A percentile compares a stretch with the other conserved stretches of the same genome.
phyloP scores from a whole-genome alignment of 2,888 invertebrate species.

The Arrhopalites spinosus region DNA sequence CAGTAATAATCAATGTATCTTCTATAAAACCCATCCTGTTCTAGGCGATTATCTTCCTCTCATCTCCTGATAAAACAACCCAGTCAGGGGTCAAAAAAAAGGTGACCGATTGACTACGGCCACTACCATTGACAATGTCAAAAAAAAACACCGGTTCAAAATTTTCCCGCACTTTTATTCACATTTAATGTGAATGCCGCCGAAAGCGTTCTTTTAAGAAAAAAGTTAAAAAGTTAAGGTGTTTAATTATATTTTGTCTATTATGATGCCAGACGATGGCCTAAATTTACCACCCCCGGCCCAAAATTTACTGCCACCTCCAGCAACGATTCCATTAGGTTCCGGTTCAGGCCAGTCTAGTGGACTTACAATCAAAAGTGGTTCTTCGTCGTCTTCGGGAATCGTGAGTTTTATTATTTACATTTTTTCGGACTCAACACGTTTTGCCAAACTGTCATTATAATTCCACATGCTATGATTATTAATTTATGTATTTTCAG shows the following conservation, averaged over 20 bases:
- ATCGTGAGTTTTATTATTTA: slow-evolving; percentile 35
- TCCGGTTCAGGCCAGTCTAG: slow-evolving; percentile 23
- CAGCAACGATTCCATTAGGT: slow-evolving; percentile 28
- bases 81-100: no score
- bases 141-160: no score
- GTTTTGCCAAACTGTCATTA: background rate
- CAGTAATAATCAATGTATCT: slow-evolving; percentile 80
- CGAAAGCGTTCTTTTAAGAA: no score
- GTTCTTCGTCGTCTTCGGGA: slow-evolving; percentile 40
- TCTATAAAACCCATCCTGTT: slow-evolving; percentile 78
- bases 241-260: background rate
- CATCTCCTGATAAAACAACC: background rate
- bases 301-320: slow-evolving; percentile 33
- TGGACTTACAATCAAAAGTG: slow-evolving; percentile 9
- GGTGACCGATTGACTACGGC: no score
- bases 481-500: slow-evolving; percentile 61
- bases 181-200: no score
- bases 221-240: no score
- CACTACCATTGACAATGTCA: no score
- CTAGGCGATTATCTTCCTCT: background rate
- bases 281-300: no score
- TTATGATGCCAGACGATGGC: slow-evolving; percentile 36
- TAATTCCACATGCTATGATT: background rate
- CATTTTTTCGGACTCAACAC: background rate
- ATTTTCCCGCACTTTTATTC: no score